phyloP scores from a whole-genome alignment of 1,140 invertebrate genomes.

The Mya arenaria region DNA sequence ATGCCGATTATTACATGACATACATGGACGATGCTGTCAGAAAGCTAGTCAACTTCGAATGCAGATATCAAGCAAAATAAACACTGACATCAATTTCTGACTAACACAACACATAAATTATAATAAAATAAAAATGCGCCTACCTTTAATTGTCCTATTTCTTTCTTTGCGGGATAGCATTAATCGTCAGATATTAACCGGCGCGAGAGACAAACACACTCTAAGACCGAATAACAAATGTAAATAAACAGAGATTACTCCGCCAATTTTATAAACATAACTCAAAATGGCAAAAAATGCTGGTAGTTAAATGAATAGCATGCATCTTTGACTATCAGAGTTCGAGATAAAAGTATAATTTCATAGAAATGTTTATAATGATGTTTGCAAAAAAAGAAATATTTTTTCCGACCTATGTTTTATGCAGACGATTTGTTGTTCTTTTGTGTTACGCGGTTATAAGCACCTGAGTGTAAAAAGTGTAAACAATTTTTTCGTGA shows the following conservation, averaged over 20 bases:
- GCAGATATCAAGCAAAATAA: too few species aligned
- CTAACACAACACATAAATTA: too few species aligned
- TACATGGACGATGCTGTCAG: too few species aligned
- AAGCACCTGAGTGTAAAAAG: conserved; percentile 50
- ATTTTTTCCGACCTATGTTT: conserved; percentile 20
- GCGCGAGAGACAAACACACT: conserved; percentile 58
- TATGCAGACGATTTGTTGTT: conserved; percentile 54
- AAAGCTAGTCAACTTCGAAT: too few species aligned
- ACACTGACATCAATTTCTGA: too few species aligned
- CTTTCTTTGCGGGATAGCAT: conserved; percentile 41
- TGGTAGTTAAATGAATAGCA: too few species aligned
- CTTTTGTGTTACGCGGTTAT: conserved; percentile 46
- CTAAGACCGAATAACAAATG: conserved; percentile 50
- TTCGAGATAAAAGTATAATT: too few species aligned
- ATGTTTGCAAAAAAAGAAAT: not conserved
- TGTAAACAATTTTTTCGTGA: conserved; percentile 46
- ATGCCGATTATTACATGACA: too few species aligned
- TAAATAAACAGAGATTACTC: conserved; percentile 58
- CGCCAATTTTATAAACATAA: too few species aligned
- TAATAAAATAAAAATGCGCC: not conserved
- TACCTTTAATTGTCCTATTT: conserved; percentile 22
- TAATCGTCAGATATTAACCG: conserved; percentile 27
- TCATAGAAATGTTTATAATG: not conserved
- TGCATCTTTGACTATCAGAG: too few species aligned
- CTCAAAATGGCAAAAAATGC: too few species aligned